Percentiles rank a stretch among this genome's conserved stretches.
phyloP scores from a whole-genome alignment of 2,888 invertebrate genomes.

The Epinotia nisella region DNA sequence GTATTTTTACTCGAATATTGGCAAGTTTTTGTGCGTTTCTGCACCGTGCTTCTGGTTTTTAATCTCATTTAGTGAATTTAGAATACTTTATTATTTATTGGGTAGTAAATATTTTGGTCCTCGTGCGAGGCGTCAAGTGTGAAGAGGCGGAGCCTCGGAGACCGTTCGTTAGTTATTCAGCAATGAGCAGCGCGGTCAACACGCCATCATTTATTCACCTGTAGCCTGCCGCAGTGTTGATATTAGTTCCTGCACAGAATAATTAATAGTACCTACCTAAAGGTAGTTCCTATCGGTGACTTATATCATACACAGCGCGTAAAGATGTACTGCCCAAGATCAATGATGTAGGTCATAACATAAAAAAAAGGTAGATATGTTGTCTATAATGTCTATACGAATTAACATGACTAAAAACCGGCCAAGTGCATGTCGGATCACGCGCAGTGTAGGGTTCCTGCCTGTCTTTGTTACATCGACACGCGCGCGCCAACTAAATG shows the following conservation, averaged over 20 bases:
- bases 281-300: not conserved
- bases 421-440: no score
- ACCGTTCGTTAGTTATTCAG: constrained; percentile 46
- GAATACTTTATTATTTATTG: constrained; percentile 11
- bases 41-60: not conserved
- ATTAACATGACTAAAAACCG: no score
- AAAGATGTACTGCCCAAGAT: not conserved
- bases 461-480: no score
- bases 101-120: constrained; percentile 2
- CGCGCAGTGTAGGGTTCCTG: no score
- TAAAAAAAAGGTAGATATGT: no score
- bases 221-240: constrained; percentile 50
- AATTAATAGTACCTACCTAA: no score
- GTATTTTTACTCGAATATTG: no score
- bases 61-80: not conserved
- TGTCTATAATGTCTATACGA: no score
- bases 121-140: constrained; percentile 5
- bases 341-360: not conserved
- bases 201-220: constrained; percentile 60
- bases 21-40: not conserved
- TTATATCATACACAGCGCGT: not conserved
- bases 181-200: constrained; percentile 53
- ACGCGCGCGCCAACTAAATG: no score
- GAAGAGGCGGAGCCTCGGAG: not conserved
- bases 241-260: constrained; percentile 41